Evolutionary conservation across 2,888 invertebrate genomes (phyloP).

Genomic region (Yponomeuta malinellus): DNA sequence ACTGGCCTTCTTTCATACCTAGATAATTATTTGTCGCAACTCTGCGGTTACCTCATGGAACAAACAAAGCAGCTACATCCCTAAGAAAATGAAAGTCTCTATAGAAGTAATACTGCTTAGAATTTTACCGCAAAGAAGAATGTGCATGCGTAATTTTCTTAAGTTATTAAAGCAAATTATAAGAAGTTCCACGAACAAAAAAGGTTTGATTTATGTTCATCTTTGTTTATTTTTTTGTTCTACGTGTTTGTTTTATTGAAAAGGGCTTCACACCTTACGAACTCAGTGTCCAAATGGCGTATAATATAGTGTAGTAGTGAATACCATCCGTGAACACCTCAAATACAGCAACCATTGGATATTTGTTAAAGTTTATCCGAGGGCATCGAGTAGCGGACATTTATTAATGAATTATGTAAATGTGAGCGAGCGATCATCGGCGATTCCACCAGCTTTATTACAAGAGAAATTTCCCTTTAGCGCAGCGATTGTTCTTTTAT

Average conservation of each 20-base stretch:
- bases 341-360: constrained; percentile 24
- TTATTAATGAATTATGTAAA: constrained; percentile 70
- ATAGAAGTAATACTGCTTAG: not conserved
- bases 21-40: constrained; percentile 23
- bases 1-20: constrained; percentile 38
- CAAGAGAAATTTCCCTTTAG: constrained; percentile 51
- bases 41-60: constrained; percentile 12
- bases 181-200: too few species aligned
- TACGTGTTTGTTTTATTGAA: not conserved
- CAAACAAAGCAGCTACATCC: not conserved
- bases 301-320: not conserved
- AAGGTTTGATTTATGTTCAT: not conserved
- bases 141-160: not conserved
- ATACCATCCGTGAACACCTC: not conserved
- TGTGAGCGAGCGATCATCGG: constrained; percentile 40
- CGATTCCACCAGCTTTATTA: constrained; percentile 48
- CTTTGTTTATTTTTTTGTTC: not conserved
- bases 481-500: constrained; percentile 37
- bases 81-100: not conserved
- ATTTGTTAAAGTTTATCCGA: constrained; percentile 61
- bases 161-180: not conserved
- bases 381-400: constrained; percentile 55
- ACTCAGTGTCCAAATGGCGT: not conserved
- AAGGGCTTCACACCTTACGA: too few species aligned
- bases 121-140: not conserved